Evolutionary conservation across 2,113 vertebrate species (phyloP), one percentile per base, ranked within the genome.

Genomic region (Stegastes partitus): DNA sequence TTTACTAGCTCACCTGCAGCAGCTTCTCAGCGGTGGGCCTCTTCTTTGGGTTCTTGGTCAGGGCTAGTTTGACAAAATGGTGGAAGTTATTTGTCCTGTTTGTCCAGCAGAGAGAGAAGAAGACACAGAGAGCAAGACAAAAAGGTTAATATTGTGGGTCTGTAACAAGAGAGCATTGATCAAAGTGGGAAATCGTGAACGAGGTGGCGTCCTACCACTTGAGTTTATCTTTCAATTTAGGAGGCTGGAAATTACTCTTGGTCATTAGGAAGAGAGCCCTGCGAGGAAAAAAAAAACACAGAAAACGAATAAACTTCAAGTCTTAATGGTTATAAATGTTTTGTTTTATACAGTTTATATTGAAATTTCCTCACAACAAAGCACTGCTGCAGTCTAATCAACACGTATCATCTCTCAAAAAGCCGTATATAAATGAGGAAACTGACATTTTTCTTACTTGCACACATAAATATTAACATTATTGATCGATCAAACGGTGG

Each of bases 261-360:
- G 97, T 99, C 98, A 99, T 99, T 89, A 99, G 89, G 93, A 99
- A 99, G 72, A 99, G 96, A 66, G 98, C 98, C 94, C 98, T 99
- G 87, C 61, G n/a, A 34, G 87, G 87, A 65, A 55, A 22, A 50
- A 8, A 87, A 5, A 9, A 5, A 45, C 3, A 26, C 0, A 45
- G 25, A 68, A 0, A n/a, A 2, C 21, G 11, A 67, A 51, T 11
- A 26, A 18, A 64, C 0, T 2, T 23, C 5, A 45, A 57, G 51
- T 16, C 25, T 73, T 68, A n/a, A 0, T 9, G 11, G 19, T 21
- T 34, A 34, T 34, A 62, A 16, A 49, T 10, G 9, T 64, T 47
- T 19, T 28, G 28, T 44, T 64, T 42, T 12, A 22, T 21, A 19
- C 16, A 19, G 19, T 14, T 10, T 5, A 34, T 15, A 23, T 54